Evolutionary conservation across 2,888 invertebrate genomes (phyloP).

Genomic region (Endotricha flammealis): DNA sequence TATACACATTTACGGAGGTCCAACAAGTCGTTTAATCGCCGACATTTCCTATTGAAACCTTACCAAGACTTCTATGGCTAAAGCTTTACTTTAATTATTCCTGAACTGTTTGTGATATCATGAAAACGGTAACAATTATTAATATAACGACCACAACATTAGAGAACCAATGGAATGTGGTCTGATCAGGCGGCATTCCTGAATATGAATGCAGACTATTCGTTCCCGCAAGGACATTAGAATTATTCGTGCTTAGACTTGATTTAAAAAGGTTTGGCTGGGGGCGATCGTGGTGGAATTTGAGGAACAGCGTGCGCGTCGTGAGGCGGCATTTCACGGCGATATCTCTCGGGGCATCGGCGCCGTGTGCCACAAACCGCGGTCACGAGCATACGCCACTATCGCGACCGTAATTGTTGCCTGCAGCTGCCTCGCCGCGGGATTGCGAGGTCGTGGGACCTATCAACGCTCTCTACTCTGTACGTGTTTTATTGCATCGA

Average conservation of each 20-base stretch:
- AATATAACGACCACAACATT: slow-evolving; percentile 57
- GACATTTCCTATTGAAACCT: slow-evolving; percentile 11
- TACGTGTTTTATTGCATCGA: slow-evolving; percentile 9
- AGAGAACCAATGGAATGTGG: slow-evolving; percentile 56
- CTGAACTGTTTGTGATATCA: slow-evolving; percentile 45
- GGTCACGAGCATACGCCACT: slow-evolving; percentile 73
- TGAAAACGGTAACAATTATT: slow-evolving; percentile 58
- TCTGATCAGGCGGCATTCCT: slow-evolving; percentile 68
- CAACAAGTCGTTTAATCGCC: neutral
- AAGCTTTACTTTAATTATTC: slow-evolving; percentile 38
- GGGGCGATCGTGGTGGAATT: slow-evolving; percentile 60
- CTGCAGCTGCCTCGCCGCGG: slow-evolving; percentile 58
- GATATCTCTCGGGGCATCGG: slow-evolving; percentile 66
- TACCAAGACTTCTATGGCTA: neutral
- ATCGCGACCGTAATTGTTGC: slow-evolving; percentile 64
- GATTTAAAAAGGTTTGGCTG: slow-evolving; percentile 16
- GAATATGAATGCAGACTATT: slow-evolving; percentile 58
- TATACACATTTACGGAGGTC: slow-evolving; percentile 8
- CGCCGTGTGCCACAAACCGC: slow-evolving; percentile 57
- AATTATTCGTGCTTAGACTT: slow-evolving; percentile 24
- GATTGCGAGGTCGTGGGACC: slow-evolving; percentile 55
- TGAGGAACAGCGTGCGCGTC: slow-evolving; percentile 53
- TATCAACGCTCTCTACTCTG: slow-evolving; percentile 27
- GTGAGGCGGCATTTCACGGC: slow-evolving; percentile 73
- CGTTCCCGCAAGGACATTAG: slow-evolving; percentile 57